These are phyloP conservation scores for Mythimna vitellina DNA, from an alignment of 2,888 invertebrate genomes.

Conservation along the genomic window DNA sequence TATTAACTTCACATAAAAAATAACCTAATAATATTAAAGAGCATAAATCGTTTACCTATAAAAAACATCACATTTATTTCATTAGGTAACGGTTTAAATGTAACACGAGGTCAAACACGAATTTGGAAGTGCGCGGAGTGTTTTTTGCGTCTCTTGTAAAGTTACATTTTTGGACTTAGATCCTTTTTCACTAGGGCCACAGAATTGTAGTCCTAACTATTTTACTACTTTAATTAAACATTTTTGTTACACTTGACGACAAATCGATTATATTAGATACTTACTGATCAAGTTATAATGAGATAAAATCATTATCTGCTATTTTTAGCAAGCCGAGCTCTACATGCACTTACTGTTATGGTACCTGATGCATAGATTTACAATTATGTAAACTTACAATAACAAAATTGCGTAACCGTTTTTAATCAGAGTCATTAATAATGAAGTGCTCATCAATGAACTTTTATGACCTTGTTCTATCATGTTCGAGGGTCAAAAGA, in stretches of 20 bases:
- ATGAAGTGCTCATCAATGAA: constrained; percentile 42
- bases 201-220: neutral
- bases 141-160: too few relatives aligned
- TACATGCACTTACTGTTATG: neutral
- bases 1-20: too few relatives aligned
- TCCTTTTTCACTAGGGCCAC: too few relatives aligned
- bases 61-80: too few relatives aligned
- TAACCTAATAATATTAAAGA: too few relatives aligned
- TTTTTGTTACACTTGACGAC: constrained; percentile 4
- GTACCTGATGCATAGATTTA: constrained; percentile 10
- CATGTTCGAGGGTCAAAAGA: constrained; percentile 17
- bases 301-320: neutral
- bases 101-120: too few relatives aligned
- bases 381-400: constrained; percentile 4
- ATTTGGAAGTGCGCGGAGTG: too few relatives aligned
- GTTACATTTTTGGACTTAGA: too few relatives aligned
- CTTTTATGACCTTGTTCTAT: constrained; percentile 51
- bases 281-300: constrained; percentile 17
- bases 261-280: neutral
- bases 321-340: neutral
- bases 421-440: constrained; percentile 41
- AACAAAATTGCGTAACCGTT: constrained; percentile 25
- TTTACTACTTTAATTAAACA: constrained; percentile 3
- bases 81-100: too few relatives aligned
- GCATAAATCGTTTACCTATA: too few relatives aligned